Base-by-base conservation (phyloP, 2,797 vertebrate genomes). In the Amblyopsis hoosieri region DNA sequence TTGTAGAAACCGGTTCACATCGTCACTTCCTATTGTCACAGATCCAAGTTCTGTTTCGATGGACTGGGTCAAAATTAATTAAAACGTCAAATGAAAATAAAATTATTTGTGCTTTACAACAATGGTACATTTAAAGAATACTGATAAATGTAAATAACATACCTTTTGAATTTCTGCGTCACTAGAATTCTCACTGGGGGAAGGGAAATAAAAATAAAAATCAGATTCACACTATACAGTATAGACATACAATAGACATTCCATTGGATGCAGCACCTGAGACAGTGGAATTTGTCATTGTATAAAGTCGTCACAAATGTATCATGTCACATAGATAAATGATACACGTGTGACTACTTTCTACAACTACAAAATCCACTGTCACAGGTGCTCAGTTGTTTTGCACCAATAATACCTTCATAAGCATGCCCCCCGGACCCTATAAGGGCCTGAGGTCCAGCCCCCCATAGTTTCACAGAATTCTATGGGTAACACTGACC, bases 101-200 rank as follows among this genome's bases (percentile, higher is more conserved):
- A 4, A 31, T 2, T 61, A 23, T 14, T 10, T 64, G 0, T 42
- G 9, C 8, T 56, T 57, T 61, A 60, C 48, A 9, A 14, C 1
- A 9, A 37, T 62, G 3, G 3, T 29, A 29, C 23, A 29, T 29
- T 29, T 5, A 42, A 4, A 48, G 42, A 46, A 17, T 42, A 5
- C 48, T 0, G 57, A 15, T 1, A 46, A 29, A 17, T 17, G 19
- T 29, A 6, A 10, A 52, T 14, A 47, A 11, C 48, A 0, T 37
- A 86, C 85, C 78, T 60, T 69, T 62, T 64, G 12, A 57, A 60
- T 9, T 31, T 54, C 46, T 6, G 1, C 8, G 2, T 64, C 17
- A 17, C 3, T 46, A 31, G 83, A 83, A 56, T 75, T 83, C 14
- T 87, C 85, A 68, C 86, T 88, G 67, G 23, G 6, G 62, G 45